Evolutionary conservation across 2,113 vertebrate species (phyloP), one percentile per base, ranked within the genome.

Genomic region (Xiphophorus maculatus): DNA sequence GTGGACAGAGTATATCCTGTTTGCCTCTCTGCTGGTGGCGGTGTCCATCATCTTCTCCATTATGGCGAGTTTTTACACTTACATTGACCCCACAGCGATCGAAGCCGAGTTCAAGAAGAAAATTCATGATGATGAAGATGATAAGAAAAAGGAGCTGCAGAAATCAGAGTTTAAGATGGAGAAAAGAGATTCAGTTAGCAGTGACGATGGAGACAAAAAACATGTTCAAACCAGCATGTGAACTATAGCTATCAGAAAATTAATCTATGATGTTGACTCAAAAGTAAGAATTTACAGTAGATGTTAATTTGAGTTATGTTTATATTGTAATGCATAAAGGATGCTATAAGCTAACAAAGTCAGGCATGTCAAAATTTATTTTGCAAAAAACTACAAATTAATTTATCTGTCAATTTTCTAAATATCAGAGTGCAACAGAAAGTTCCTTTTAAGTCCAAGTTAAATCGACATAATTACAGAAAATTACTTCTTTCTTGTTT

Each of bases 1-100:
- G 98, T 99, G 97, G 97, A 95, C 95, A 3, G 98, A 99, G 70
- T 99, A 97, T 5, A 0, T 98, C 66, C 90, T 99, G 2, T 99
- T 99, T 84, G 96, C 98, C n/a, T 93, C 89, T 0, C 92, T 99
- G 80, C 88, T 99, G 42, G 79, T 98, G 17, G 94, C 83, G 1
- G 97, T 98, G 75, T 97, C 96, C 11, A 0, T 98, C 1, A 93
- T 99, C 83, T 99, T 99, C 90, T 96, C 96, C 76, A 8, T 96
- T 67, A 98, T 99, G 97, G 96, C 96, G 4, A 89, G 92, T 70
- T 98, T 96, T 93, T 99, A 99, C 68, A 98, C 95, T 6, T 99
- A 98, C 73, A 63, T 95, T 25, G 95, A 98, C 82, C 97, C 97
- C 22, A 77, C 83, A 7, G 95, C 95, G 84, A 87, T 97, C 13